These are phyloP conservation scores for Agonopterix alstromeriana DNA, from an alignment of 2,888 invertebrate species.

Conservation along the genomic window DNA sequence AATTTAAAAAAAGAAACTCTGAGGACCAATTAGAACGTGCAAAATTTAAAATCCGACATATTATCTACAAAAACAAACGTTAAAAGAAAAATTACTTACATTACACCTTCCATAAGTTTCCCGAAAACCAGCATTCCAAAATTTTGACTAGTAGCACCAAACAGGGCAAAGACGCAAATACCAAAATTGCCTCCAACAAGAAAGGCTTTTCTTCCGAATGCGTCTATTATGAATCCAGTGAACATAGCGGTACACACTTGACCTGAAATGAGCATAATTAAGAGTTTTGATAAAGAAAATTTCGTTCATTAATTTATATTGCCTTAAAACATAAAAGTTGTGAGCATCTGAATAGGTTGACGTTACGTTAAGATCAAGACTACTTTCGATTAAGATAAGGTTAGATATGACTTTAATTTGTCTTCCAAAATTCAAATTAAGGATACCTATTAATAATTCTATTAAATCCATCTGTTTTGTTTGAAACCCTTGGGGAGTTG, in stretches of 20 bases:
- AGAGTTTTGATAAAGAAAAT: neutral
- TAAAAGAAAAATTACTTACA: conserved; percentile 20
- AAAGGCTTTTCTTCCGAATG: conserved; percentile 42
- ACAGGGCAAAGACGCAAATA: conserved; percentile 28
- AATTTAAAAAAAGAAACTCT: too few relatives aligned
- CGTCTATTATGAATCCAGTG: conserved; percentile 39
- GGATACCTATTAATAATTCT: neutral
- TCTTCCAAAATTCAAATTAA: neutral
- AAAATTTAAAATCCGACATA: too few relatives aligned
- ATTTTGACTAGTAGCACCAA: conserved; percentile 42
- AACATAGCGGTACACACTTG: conserved; percentile 39
- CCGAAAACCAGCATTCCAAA: conserved; percentile 36
- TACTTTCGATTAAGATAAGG: too few relatives aligned
- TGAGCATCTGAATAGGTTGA: neutral
- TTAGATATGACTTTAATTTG: neutral
- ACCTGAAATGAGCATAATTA: conserved; percentile 23
- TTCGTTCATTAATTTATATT: too few relatives aligned
- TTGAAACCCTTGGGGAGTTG: too few relatives aligned
- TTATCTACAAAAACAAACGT: neutral
- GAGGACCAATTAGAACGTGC: too few relatives aligned
- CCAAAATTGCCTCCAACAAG: conserved; percentile 35
- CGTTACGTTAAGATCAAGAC: neutral
- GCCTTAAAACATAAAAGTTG: neutral
- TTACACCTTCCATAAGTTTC: conserved; percentile 38
- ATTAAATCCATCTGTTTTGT: neutral